phyloP scores from a whole-genome alignment of 2,113 vertebrate genomes.

The Xerus inauris region DNA sequence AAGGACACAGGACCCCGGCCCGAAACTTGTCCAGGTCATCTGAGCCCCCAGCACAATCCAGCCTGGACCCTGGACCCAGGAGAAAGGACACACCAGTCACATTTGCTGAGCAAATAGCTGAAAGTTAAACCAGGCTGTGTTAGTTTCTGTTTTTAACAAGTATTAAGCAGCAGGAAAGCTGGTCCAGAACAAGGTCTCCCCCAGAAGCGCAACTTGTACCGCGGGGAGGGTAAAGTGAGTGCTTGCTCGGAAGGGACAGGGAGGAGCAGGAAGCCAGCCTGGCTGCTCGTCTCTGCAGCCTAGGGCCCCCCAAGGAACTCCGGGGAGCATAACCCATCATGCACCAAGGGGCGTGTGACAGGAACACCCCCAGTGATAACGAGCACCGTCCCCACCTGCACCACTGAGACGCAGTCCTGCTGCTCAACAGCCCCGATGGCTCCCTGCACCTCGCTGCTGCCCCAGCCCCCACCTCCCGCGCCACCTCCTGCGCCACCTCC shows the following conservation, averaged over 20 bases:
- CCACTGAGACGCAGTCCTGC: fast-evolving
- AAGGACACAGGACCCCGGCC: background rate
- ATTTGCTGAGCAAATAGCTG: background rate
- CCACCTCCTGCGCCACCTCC: background rate
- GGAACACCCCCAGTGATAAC: fast-evolving
- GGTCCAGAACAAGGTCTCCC: no score
- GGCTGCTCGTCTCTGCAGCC: background rate
- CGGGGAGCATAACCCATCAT: no score
- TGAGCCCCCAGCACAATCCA: background rate
- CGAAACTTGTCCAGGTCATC: no score
- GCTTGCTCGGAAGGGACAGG: background rate
- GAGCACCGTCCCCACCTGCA: fast-evolving
- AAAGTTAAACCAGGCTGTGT: background rate
- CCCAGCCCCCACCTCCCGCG: fast-evolving
- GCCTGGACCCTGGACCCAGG: background rate
- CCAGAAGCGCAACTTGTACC: background rate
- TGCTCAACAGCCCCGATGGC: fast-evolving
- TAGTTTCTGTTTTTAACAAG: no score
- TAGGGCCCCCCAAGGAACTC: background rate
- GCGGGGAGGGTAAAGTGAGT: no score
- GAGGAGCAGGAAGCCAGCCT: background rate
- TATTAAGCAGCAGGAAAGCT: background rate
- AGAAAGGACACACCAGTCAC: background rate
- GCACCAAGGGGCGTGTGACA: background rate
- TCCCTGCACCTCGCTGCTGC: background rate